Evolutionary conservation across 2,113 vertebrate genomes (phyloP).

Genomic region (Isichthys henryi): DNA sequence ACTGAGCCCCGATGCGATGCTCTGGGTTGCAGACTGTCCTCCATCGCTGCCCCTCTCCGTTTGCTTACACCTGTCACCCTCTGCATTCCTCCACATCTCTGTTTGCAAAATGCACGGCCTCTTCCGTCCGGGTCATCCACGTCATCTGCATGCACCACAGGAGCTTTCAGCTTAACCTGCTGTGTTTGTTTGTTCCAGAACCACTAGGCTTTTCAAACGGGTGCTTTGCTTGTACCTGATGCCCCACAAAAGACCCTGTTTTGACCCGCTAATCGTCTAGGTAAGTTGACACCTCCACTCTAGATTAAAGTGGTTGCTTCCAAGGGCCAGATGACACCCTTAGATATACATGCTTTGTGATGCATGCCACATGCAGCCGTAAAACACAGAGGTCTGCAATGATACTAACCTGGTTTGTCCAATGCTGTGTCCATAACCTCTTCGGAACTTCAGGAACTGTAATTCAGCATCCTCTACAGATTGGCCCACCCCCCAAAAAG

Average conservation of each 20-base stretch:
- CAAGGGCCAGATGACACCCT: background rate
- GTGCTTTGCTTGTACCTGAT: background rate
- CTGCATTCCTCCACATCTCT: conserved; percentile 39
- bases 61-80: background rate
- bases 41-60: background rate
- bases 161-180: background rate
- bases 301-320: background rate
- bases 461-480: background rate
- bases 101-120: background rate
- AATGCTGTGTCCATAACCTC: background rate
- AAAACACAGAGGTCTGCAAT: background rate
- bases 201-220: background rate
- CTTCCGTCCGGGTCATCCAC: background rate
- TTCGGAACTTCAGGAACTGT: background rate
- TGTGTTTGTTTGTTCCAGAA: background rate
- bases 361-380: background rate
- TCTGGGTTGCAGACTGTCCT: conserved; percentile 31
- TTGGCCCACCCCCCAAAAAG: background rate
- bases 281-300: background rate
- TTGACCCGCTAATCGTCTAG: background rate
- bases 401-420: background rate
- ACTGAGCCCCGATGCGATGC: conserved; percentile 57
- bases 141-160: background rate
- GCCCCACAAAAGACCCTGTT: background rate
- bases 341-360: background rate